phyloP scores from a whole-genome alignment of 2,113 vertebrate genomes.

The Lophotis ruficrista region DNA sequence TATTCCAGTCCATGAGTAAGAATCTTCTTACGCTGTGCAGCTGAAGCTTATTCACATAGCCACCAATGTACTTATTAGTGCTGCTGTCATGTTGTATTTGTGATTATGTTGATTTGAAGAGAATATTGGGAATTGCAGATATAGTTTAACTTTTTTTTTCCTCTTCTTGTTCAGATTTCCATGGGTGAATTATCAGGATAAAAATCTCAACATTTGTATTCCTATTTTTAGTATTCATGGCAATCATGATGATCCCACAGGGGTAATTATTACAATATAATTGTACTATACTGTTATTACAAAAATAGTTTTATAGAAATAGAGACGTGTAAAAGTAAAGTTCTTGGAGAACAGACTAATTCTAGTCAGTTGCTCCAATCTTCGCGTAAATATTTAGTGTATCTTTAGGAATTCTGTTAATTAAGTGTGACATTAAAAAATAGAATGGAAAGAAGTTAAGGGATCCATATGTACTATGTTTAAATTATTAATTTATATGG shows the following conservation, averaged over 20 bases:
- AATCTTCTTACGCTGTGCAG: background rate
- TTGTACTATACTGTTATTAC: background rate
- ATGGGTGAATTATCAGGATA: constrained; percentile 97
- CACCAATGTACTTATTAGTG: background rate
- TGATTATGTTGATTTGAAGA: background rate
- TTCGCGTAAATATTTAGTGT: background rate
- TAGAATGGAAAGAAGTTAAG: background rate
- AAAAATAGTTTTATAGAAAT: background rate
- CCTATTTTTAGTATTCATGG: constrained; percentile 97
- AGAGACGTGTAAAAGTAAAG: background rate
- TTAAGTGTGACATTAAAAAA: background rate
- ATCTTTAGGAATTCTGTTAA: background rate
- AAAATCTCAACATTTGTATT: constrained; percentile 94
- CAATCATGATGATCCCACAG: constrained; percentile 98
- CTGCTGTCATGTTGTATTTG: background rate
- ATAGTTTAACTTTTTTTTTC: background rate
- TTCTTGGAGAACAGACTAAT: background rate
- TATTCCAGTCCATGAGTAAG: background rate
- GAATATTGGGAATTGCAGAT: background rate
- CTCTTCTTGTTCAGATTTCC: constrained; percentile 84
- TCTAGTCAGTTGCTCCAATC: background rate
- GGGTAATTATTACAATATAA: constrained; percentile 83
- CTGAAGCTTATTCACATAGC: background rate
- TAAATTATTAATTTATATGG: background rate
- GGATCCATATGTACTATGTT: background rate